Evolutionary conservation across 2,113 vertebrate genomes (phyloP).

Genomic region (Acrocephalus arundinaceus): DNA sequence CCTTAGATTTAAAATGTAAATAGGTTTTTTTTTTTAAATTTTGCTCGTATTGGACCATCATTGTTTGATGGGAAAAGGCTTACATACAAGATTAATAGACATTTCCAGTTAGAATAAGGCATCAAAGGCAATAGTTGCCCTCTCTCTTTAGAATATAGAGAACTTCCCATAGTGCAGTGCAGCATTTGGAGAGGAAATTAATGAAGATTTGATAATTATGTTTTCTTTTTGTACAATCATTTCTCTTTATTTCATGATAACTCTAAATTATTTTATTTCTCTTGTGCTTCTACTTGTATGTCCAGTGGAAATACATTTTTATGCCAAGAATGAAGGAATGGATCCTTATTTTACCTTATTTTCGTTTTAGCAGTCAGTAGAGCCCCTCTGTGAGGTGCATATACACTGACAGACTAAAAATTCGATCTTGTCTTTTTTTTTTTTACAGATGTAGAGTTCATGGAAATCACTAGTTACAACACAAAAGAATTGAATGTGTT

Average conservation of each 20-base stretch:
- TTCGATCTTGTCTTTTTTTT: neutral
- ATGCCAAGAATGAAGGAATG: neutral
- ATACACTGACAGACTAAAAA: neutral
- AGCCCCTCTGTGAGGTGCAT: neutral
- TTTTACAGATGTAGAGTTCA: neutral
- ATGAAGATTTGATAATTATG: neutral
- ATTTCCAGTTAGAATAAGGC: neutral
- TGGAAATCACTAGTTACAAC: neutral
- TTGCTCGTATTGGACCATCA: neutral
- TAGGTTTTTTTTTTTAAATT: neutral
- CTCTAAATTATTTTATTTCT: neutral
- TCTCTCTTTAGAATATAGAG: neutral
- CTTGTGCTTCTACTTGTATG: neutral
- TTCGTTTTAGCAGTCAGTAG: neutral
- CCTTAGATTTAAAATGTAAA: neutral
- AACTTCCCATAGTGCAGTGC: neutral
- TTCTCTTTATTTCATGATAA: neutral
- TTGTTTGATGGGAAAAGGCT: neutral
- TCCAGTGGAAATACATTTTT: neutral
- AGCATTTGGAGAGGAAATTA: neutral
- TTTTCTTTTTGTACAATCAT: neutral
- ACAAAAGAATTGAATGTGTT: neutral
- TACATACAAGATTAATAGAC: neutral
- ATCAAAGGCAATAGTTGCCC: neutral
- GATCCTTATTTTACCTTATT: neutral